These are phyloP conservation scores for Drosophila orosa DNA, from an alignment of 1,140 invertebrate species.

Conservation along the genomic window DNA sequence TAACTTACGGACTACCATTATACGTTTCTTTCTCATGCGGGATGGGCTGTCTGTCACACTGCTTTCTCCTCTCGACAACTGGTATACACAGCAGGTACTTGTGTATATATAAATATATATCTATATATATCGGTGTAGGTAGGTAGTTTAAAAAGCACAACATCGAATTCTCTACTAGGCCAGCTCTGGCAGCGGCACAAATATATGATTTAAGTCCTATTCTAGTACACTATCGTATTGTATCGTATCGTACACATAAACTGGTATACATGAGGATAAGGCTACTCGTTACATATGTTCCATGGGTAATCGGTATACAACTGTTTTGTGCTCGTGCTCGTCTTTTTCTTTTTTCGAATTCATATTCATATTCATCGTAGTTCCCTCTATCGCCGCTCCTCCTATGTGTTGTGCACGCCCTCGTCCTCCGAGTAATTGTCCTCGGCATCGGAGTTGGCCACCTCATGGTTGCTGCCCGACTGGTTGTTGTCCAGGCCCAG, in stretches of 20 bases:
- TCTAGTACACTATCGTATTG: slow-evolving; percentile 62
- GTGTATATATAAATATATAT: slow-evolving; percentile 61
- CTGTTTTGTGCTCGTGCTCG: slow-evolving; percentile 48
- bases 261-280: slow-evolving; percentile 83
- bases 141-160: slow-evolving; percentile 64
- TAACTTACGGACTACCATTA: slow-evolving; percentile 40
- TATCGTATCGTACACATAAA: slow-evolving; percentile 74
- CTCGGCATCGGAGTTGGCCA: slow-evolving; percentile 72
- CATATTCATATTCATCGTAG: slow-evolving; percentile 4
- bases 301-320: slow-evolving; percentile 77
- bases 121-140: slow-evolving; percentile 37
- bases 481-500: slow-evolving; percentile 75
- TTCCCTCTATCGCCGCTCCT: slow-evolving; percentile 7
- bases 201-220: slow-evolving; percentile 62
- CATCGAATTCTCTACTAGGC: slow-evolving; percentile 71
- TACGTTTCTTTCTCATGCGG: slow-evolving; percentile 23
- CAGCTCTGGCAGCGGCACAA: slow-evolving; percentile 41
- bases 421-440: slow-evolving; percentile 83
- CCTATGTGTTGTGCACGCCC: slow-evolving; percentile 81
- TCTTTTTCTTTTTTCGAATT: background rate
- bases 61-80: slow-evolving; percentile 19
- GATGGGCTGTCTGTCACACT: slow-evolving; percentile 23
- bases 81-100: slow-evolving; percentile 77
- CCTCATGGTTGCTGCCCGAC: slow-evolving; percentile 75
- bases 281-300: slow-evolving; percentile 82